Percentiles rank a stretch among this genome's conserved stretches.
Conservation (phyloP, 2,888 invertebrate genomes). For the Bombylius major region DNA sequence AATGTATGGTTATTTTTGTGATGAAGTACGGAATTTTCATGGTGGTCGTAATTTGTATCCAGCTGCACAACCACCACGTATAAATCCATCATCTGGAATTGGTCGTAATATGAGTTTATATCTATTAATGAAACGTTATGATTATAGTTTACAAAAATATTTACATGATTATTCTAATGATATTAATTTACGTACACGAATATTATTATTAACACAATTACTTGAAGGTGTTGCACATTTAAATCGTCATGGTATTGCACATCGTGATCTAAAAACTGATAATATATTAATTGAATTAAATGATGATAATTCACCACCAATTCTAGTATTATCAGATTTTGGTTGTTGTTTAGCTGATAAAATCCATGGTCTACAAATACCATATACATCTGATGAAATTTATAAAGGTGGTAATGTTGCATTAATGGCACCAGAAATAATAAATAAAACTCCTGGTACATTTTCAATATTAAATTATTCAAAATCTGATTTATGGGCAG, state of each 20-base stretch:
- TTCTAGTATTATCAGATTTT: constrained; percentile 72
- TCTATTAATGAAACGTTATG: constrained; percentile 69
- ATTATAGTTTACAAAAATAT: constrained; percentile 46
- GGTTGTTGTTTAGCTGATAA: constrained; percentile 72
- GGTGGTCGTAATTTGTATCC: constrained; percentile 52
- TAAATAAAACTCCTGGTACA: constrained; percentile 53
- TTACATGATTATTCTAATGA: constrained; percentile 19
- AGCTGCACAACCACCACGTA: constrained; percentile 61
- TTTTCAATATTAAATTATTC: constrained; percentile 59
- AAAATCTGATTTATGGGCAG: constrained; percentile 76
- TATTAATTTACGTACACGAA: constrained; percentile 42
- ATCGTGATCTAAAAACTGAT: constrained; percentile 72
- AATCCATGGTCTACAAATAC: constrained; percentile 45
- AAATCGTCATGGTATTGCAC: constrained; percentile 55
- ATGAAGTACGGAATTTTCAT: constrained; percentile 56
- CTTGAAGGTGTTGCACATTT: constrained; percentile 69
- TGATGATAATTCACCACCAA: constrained; percentile 47
- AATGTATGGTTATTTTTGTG: constrained; percentile 70
- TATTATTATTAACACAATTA: constrained; percentile 60
- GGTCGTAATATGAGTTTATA: constrained; percentile 79
- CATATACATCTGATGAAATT: constrained; percentile 54
- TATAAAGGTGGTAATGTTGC: constrained; percentile 71
- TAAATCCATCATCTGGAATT: constrained; percentile 61
- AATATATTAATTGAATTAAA: constrained; percentile 63
- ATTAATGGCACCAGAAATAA: constrained; percentile 78